phyloP scores from a whole-genome alignment of 1,140 invertebrate species.

The Caenorhabditis latens region DNA sequence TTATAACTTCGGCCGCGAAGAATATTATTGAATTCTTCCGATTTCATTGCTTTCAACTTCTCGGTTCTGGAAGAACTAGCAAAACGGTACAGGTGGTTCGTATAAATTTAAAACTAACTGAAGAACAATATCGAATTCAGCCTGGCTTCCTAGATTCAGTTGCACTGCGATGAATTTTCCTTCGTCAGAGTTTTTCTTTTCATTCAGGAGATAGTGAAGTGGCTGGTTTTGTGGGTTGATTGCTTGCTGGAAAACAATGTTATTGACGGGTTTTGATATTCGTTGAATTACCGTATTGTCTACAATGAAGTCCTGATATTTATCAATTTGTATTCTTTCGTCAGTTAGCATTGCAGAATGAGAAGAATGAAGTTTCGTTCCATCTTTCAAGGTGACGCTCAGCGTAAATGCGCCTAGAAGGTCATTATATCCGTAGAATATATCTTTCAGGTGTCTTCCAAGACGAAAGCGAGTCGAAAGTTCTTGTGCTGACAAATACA shows the following conservation, averaged over 20 bases:
- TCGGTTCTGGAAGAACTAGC: slow-evolving; percentile 33
- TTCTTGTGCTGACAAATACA: slow-evolving; percentile 52
- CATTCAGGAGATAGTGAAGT: slow-evolving; percentile 7
- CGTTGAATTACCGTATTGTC: slow-evolving; percentile 40
- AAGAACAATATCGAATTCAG: slow-evolving; percentile 21
- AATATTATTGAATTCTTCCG: background rate
- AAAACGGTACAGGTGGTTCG: background rate
- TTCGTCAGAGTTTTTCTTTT: slow-evolving; percentile 16
- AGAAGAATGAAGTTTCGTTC: background rate
- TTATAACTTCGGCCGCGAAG: slow-evolving; percentile 1
- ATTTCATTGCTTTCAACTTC: slow-evolving; percentile 10
- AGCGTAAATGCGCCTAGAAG: slow-evolving; percentile 12
- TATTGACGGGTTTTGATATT: background rate
- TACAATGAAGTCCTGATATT: slow-evolving; percentile 33
- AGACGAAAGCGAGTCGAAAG: slow-evolving; percentile 67
- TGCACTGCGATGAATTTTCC: slow-evolving; percentile 49
- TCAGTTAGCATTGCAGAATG: slow-evolving; percentile 15
- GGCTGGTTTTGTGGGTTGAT: slow-evolving; percentile 10
- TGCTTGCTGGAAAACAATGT: slow-evolving; percentile 23
- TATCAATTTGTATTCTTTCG: slow-evolving; percentile 8
- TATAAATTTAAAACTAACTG: background rate
- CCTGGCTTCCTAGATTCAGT: background rate
- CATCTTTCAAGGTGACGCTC: background rate
- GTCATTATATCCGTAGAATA: slow-evolving; percentile 55
- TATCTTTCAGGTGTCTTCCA: slow-evolving; percentile 60